Conservation (phyloP, 2,113 vertebrate genomes). For the Halcyon malimbica region DNA sequence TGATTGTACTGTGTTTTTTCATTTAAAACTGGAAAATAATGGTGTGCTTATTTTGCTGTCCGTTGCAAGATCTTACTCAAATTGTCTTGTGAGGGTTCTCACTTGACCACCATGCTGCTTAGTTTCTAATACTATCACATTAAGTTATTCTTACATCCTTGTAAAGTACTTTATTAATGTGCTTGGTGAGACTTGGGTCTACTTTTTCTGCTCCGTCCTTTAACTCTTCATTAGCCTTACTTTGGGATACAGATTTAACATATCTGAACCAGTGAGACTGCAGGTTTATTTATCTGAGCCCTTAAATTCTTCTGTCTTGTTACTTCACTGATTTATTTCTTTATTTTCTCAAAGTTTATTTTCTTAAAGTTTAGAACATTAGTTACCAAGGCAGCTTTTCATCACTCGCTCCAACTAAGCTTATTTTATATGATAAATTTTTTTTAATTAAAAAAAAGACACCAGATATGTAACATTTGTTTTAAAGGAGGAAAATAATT, state of each 20-base stretch:
- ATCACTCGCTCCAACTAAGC: neutral
- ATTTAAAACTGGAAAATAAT: neutral
- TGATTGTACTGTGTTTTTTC: neutral
- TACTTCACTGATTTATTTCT: neutral
- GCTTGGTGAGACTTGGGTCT: neutral
- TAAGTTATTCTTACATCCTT: neutral
- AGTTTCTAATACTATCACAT: neutral
- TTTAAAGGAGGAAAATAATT: neutral
- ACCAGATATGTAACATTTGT: neutral
- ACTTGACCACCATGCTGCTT: neutral
- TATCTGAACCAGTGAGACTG: neutral
- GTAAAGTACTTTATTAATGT: neutral
- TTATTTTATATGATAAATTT: neutral
- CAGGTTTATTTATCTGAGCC: neutral
- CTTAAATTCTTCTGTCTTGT: neutral
- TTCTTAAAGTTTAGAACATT: neutral
- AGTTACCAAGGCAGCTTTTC: neutral
- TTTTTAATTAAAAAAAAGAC: neutral
- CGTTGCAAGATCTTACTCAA: neutral
- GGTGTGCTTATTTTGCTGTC: neutral
- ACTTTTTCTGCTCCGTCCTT: neutral
- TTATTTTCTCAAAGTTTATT: neutral
- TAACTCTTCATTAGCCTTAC: neutral
- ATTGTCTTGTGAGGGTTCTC: neutral
- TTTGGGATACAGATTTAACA: neutral